phyloP scores from a whole-genome alignment of 2,888 invertebrate species.

The Drosophila fulvimacula region DNA sequence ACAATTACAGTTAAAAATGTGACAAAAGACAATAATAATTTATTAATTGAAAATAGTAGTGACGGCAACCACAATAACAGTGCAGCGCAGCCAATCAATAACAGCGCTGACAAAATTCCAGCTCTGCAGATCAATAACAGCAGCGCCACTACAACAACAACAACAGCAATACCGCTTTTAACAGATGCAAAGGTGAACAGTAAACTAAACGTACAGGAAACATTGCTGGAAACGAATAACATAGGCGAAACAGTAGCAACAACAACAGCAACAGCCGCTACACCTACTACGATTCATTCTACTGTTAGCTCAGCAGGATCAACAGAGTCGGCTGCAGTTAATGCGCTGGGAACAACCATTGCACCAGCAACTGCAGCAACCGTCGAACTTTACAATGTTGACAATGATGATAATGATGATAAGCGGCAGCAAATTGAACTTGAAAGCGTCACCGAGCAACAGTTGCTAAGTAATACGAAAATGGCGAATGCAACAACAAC shows the following conservation, averaged over 20 bases:
- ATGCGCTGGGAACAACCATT: constrained; percentile 32
- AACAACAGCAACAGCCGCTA: constrained; percentile 26
- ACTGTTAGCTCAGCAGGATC: constrained; percentile 24
- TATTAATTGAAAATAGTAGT: constrained; percentile 45
- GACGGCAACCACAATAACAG: constrained; percentile 38
- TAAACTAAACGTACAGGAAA: constrained; percentile 68
- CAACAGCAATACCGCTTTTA: constrained; percentile 31
- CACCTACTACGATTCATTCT: constrained; percentile 19
- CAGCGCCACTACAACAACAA: constrained; percentile 25
- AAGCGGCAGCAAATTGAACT: constrained; percentile 40
- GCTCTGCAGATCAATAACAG: constrained; percentile 40
- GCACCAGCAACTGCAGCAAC: constrained; percentile 25
- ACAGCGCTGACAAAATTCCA: constrained; percentile 20
- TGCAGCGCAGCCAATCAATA: constrained; percentile 27
- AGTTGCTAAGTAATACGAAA: constrained; percentile 44
- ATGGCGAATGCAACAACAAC: constrained; percentile 55
- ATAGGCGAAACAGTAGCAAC: constrained; percentile 71
- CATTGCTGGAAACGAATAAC: constrained; percentile 79
- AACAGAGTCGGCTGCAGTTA: constrained; percentile 22
- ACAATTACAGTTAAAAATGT: constrained; percentile 51
- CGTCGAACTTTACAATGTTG: constrained; percentile 31
- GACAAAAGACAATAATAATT: constrained; percentile 44
- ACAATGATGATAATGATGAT: constrained; percentile 41
- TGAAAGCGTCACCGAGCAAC: constrained; percentile 37
- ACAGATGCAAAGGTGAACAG: constrained; percentile 54